phyloP scores from a whole-genome alignment of 2,797 vertebrate species.

The Melanotaenia maccullochi region DNA sequence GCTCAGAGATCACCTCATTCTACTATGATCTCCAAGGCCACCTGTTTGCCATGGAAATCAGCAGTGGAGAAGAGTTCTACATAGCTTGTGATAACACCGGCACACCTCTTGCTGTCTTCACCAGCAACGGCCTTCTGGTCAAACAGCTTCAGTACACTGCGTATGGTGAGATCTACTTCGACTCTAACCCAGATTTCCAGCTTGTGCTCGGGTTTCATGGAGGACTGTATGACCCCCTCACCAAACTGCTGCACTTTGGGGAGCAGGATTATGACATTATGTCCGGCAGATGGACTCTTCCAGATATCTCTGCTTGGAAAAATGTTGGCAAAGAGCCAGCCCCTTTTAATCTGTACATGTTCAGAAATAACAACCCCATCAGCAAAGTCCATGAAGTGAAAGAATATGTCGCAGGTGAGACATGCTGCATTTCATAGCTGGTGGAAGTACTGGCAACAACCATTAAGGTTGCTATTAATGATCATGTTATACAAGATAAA shows the following conservation, averaged over 20 bases:
- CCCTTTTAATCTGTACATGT: conserved; percentile 98
- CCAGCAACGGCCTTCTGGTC: conserved; percentile 94
- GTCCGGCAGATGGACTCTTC: conserved; percentile 95
- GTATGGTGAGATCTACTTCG: conserved; percentile 96
- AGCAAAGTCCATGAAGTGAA: conserved; percentile 96
- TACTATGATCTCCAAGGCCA: conserved; percentile 99
- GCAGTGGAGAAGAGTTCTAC: conserved; percentile 97
- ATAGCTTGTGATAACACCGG: conserved; percentile 97
- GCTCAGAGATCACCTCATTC: conserved; percentile 96
- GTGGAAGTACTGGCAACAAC: neutral
- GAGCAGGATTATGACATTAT: conserved; percentile 97
- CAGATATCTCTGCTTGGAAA: conserved; percentile 93
- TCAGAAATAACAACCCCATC: conserved; percentile 97
- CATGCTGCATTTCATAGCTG: neutral
- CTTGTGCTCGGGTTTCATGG: conserved; percentile 97
- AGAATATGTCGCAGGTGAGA: conserved; percentile 96
- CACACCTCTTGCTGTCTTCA: conserved; percentile 95
- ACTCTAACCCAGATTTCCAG: conserved; percentile 97
- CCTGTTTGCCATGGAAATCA: conserved; percentile 98
- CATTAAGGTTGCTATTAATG: neutral
- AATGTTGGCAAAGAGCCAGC: conserved; percentile 90
- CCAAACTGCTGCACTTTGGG: conserved; percentile 96
- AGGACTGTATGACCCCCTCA: conserved; percentile 94
- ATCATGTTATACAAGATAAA: neutral
- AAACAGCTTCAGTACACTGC: conserved; percentile 99